phyloP scores from a whole-genome alignment of 2,113 vertebrate species.

The Syngnathus floridae region DNA sequence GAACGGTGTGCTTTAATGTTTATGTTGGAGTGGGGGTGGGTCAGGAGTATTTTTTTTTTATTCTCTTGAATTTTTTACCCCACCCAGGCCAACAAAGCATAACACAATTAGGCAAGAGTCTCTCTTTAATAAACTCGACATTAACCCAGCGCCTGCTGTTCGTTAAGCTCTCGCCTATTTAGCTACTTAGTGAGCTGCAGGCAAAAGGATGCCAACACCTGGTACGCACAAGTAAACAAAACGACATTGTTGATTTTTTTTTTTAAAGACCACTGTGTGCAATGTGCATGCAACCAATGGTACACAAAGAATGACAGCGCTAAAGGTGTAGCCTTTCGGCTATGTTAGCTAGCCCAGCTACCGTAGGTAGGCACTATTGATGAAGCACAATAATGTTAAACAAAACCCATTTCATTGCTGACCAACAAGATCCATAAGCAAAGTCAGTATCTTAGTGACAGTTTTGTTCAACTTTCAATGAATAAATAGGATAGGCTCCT shows the following conservation, averaged over 20 bases:
- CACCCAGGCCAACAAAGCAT: background rate
- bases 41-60: no score
- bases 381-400: slow-evolving; percentile 2
- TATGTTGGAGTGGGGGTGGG: background rate
- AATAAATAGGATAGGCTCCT: slow-evolving; percentile 26
- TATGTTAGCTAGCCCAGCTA: slow-evolving; percentile 45
- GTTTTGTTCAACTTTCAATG: background rate
- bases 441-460: no score
- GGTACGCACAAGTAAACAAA: background rate
- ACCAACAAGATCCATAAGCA: background rate
- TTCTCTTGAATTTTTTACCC: background rate
- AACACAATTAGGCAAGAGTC: slow-evolving; percentile 2
- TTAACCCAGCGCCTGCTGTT: background rate
- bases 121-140: background rate
- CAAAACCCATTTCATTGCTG: background rate
- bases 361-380: slow-evolving; percentile 12
- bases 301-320: slow-evolving; percentile 43
- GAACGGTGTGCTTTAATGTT: background rate
- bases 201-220: slow-evolving; percentile 10
- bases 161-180: slow-evolving; percentile 1
- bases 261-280: background rate
- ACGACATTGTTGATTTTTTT: background rate
- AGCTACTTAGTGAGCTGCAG: background rate
- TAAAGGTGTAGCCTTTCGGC: slow-evolving; percentile 38
- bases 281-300: background rate